Conservation (phyloP, 92 coral and sea anemone species). For the Hydrozoanthus gracilis region DNA sequence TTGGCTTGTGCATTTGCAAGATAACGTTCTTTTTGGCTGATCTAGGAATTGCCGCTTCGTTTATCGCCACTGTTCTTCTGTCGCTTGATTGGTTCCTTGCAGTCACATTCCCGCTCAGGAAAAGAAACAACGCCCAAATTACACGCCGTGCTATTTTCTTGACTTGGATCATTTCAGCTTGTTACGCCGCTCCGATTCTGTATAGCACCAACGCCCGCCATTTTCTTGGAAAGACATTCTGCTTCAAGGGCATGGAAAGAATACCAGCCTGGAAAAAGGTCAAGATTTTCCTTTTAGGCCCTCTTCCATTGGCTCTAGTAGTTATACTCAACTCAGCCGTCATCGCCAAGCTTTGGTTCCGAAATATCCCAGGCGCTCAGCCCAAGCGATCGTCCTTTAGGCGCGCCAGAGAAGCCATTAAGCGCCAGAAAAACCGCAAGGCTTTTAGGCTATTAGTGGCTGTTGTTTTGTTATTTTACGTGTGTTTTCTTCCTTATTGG, state of each 20-base stretch:
- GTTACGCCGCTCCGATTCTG: constrained; percentile 30
- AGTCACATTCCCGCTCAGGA: constrained; percentile 19
- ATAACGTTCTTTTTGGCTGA: constrained; percentile 32
- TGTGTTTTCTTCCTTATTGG: constrained; percentile 45
- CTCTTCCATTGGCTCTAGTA: constrained; percentile 23
- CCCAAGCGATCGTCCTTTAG: not conserved
- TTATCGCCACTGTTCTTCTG: constrained; percentile 28
- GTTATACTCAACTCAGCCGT: constrained; percentile 30
- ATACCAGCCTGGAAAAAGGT: constrained; percentile 40
- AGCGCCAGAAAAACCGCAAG: constrained; percentile 14
- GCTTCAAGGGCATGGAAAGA: constrained; percentile 3
- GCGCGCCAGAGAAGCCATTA: constrained; percentile 14
- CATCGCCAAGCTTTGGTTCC: constrained; percentile 34
- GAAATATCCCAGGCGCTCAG: constrained; percentile 29
- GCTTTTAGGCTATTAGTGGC: constrained; percentile 26
- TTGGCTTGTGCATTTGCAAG: constrained; percentile 41
- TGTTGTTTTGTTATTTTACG: constrained; percentile 16
- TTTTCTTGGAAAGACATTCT: constrained; percentile 10
- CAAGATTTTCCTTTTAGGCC: constrained; percentile 27
- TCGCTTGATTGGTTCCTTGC: constrained; percentile 44
- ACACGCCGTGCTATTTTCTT: constrained; percentile 16
- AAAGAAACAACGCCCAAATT: constrained; percentile 10
- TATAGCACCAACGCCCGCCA: not conserved
- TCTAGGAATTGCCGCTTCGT: constrained; percentile 34
- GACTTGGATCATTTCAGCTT: constrained; percentile 11